Evolutionary conservation across 92 coral and sea anemone species (phyloP).

Genomic region (Anthopleura xanthogrammica): DNA sequence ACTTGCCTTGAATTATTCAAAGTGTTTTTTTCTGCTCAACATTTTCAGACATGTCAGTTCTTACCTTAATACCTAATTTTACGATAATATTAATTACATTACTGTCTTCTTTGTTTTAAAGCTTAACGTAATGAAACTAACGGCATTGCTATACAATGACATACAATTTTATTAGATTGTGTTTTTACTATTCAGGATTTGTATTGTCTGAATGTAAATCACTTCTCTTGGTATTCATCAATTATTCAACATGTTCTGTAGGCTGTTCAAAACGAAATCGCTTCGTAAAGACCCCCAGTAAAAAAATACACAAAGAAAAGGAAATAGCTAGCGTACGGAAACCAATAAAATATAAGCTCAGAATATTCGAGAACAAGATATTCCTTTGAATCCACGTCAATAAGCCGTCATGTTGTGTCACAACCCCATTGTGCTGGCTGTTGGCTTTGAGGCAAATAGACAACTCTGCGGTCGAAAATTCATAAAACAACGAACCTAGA

Average conservation of each 20-base stretch:
- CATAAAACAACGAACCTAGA: constrained; percentile 7
- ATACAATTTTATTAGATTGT: not conserved
- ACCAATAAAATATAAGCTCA: not conserved
- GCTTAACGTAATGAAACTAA: too few species aligned
- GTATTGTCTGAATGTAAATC: not conserved
- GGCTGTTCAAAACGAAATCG: not conserved
- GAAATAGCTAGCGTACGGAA: not conserved
- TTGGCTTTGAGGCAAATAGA: not conserved
- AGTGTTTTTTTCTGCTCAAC: too few species aligned
- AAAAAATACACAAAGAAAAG: not conserved
- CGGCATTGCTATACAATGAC: too few species aligned
- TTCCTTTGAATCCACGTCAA: not conserved
- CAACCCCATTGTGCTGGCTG: not conserved
- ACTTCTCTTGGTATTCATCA: not conserved
- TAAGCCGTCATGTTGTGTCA: not conserved
- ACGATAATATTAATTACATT: too few species aligned
- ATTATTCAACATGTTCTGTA: not conserved
- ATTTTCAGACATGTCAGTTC: too few species aligned
- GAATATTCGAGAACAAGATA: not conserved
- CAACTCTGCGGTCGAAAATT: constrained; percentile 5
- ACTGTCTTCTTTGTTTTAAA: too few species aligned
- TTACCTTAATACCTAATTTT: too few species aligned
- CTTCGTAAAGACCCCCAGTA: not conserved
- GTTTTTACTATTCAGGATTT: not conserved
- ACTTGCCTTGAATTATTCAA: too few species aligned